Percentiles rank a stretch among this genome's conserved stretches.
Evolutionary conservation across 2,888 invertebrate genomes (phyloP).

Genomic region (Chymomyza fuscimana): DNA sequence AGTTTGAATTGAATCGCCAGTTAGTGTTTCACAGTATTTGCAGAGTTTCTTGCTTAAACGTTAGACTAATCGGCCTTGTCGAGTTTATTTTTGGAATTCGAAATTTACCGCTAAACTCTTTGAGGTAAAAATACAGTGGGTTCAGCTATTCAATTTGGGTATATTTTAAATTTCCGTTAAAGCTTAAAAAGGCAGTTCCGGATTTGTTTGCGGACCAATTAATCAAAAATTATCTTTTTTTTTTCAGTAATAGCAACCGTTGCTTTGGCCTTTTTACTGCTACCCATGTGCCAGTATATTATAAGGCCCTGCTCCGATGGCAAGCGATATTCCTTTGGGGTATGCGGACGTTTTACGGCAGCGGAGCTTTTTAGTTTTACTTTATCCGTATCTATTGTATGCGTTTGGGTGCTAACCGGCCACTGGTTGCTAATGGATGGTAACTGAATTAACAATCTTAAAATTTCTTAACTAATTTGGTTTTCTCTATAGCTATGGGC

Average conservation of each 20-base stretch:
- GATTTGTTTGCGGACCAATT: not conserved
- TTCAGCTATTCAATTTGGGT: too few species aligned
- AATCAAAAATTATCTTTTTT: not conserved
- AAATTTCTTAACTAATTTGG: not conserved
- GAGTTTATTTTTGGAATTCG: too few species aligned
- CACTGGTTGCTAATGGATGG: conserved; percentile 99
- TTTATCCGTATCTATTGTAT: conserved; percentile 94
- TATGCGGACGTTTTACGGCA: conserved; percentile 96
- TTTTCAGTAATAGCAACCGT: conserved; percentile 95
- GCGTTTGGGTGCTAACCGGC: conserved; percentile 98
- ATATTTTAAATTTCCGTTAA: too few species aligned
- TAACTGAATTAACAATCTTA: conserved; percentile 73
- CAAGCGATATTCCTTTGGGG: conserved; percentile 91
- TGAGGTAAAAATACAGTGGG: too few species aligned
- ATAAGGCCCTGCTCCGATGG: conserved; percentile 91
- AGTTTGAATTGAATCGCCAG: too few species aligned
- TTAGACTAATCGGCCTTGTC: too few species aligned
- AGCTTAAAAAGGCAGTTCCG: not conserved
- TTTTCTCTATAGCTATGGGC: conserved; percentile 89
- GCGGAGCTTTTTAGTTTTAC: conserved; percentile 96
- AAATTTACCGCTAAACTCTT: too few species aligned
- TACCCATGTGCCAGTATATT: conserved; percentile 98
- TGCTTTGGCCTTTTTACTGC: conserved; percentile 95
- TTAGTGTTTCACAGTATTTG: too few species aligned
- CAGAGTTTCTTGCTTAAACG: too few species aligned